Evolutionary conservation across 92 coral and sea anemone species (phyloP).

Genomic region (Montipora capitata): DNA sequence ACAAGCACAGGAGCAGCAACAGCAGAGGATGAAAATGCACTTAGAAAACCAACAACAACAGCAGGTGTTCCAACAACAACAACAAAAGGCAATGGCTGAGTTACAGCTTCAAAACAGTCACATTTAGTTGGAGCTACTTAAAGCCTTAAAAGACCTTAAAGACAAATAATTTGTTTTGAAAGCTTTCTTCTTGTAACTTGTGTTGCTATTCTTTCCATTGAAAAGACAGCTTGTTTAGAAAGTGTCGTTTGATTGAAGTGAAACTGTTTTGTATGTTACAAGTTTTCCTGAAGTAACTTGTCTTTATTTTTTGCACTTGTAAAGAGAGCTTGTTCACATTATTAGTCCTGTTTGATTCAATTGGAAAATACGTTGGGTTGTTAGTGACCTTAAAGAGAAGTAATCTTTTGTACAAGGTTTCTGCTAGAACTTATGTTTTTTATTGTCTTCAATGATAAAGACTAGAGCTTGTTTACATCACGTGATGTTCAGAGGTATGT

Average conservation of each 20-base stretch:
- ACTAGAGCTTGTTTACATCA: conserved; percentile 13
- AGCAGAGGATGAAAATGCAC: conserved; percentile 30
- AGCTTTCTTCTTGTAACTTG: conserved; percentile 22
- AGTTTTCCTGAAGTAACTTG: conserved; percentile 19
- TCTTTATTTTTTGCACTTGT: conserved; percentile 31
- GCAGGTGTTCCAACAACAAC: conserved; percentile 36
- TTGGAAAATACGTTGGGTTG: conserved; percentile 22
- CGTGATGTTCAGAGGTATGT: conserved; percentile 33
- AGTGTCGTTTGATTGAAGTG: conserved; percentile 33
- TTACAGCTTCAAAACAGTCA: conserved; percentile 58
- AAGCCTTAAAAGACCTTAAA: conserved; percentile 35
- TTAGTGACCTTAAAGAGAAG: conserved; percentile 54
- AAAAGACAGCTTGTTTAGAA: conserved; percentile 41
- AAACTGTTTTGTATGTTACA: conserved; percentile 32
- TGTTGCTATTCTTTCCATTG: conserved; percentile 27
- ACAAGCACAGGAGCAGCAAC: conserved; percentile 56
- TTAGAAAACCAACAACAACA: conserved; percentile 67
- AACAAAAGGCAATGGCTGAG: conserved; percentile 43
- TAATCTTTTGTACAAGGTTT: conserved; percentile 33
- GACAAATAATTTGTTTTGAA: conserved; percentile 34
- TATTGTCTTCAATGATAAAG: conserved; percentile 18
- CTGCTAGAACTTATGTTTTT: conserved; percentile 4
- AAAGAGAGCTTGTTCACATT: conserved; percentile 25
- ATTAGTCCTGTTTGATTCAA: conserved; percentile 28
- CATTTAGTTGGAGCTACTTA: conserved; percentile 48